These are phyloP conservation scores for Andrena fulva DNA, from an alignment of 2,888 invertebrate genomes.

Conservation along the genomic window DNA sequence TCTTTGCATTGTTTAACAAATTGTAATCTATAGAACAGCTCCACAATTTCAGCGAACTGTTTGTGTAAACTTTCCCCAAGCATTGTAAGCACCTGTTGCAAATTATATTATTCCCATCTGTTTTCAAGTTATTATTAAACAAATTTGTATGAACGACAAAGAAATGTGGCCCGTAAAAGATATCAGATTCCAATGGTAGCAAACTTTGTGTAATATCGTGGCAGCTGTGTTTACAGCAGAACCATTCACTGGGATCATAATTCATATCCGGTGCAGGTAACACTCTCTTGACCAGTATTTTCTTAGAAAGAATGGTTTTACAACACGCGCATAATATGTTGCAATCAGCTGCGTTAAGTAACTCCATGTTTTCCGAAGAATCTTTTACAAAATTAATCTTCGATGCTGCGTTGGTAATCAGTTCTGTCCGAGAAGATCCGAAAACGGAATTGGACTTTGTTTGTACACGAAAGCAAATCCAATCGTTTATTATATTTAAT, in stretches of 20 bases:
- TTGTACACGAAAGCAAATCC: conserved; percentile 81
- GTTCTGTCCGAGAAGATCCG: conserved; percentile 79
- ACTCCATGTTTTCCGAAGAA: conserved; percentile 20
- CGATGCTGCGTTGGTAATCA: conserved; percentile 65
- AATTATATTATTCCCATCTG: conserved; percentile 68
- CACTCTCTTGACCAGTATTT: conserved; percentile 73
- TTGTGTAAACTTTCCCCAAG: conserved; percentile 72
- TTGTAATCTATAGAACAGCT: conserved; percentile 77
- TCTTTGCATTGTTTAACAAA: conserved; percentile 23
- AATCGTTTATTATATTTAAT: conserved; percentile 74
- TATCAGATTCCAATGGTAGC: conserved; percentile 76
- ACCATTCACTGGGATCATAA: conserved; percentile 82
- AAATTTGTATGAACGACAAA: conserved; percentile 72
- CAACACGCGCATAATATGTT: conserved; percentile 77
- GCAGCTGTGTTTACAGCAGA: conserved; percentile 78
- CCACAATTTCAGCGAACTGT: conserved; percentile 79
- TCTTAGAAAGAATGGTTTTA: conserved; percentile 75
- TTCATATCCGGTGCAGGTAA: conserved; percentile 79
- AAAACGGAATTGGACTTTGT: conserved; percentile 73
- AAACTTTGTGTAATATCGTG: conserved; percentile 61
- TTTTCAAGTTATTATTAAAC: conserved; percentile 72
- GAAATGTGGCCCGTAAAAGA: conserved; percentile 79
- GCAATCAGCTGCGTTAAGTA: conserved; percentile 37
- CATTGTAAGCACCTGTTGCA: conserved; percentile 79
- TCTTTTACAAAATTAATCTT: conserved; percentile 34